phyloP scores from a whole-genome alignment of 2,797 vertebrate genomes.

The Eulemur albifrons region DNA sequence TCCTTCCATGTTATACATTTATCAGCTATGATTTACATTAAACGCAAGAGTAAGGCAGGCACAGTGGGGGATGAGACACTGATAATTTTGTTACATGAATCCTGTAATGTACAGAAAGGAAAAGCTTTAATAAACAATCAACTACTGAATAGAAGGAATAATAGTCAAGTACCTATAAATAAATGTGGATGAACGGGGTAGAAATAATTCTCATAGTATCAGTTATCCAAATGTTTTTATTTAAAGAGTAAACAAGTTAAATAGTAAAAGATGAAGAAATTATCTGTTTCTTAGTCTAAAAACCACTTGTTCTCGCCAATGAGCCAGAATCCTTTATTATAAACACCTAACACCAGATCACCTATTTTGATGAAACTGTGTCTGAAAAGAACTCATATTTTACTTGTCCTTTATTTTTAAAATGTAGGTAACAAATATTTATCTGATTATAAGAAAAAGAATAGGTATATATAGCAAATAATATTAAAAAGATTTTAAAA shows the following conservation, averaged over 20 bases:
- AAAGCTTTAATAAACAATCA: not conserved
- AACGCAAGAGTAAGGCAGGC: not conserved
- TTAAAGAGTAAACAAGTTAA: not conserved
- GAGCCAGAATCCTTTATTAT: not conserved
- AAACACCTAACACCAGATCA: not conserved
- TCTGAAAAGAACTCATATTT: not conserved
- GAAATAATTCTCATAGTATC: not conserved
- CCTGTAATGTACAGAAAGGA: not conserved
- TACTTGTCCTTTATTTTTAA: not conserved
- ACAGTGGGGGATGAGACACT: not conserved
- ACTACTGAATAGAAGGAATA: not conserved
- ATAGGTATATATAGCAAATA: not conserved
- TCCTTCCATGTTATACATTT: not conserved
- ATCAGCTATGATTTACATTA: not conserved
- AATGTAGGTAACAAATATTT: constrained; percentile 14
- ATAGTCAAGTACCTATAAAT: not conserved
- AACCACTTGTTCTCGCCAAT: not conserved
- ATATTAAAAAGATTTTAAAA: not conserved
- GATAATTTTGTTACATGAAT: not conserved
- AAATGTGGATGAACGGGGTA: not conserved
- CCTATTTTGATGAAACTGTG: not conserved
- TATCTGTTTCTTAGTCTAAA: not conserved
- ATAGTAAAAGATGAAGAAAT: not conserved
- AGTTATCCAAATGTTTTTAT: not conserved
- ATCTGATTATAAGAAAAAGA: constrained; percentile 2